Conservation (phyloP, 2,113 vertebrate genomes). For the Trogon melanurus region DNA sequence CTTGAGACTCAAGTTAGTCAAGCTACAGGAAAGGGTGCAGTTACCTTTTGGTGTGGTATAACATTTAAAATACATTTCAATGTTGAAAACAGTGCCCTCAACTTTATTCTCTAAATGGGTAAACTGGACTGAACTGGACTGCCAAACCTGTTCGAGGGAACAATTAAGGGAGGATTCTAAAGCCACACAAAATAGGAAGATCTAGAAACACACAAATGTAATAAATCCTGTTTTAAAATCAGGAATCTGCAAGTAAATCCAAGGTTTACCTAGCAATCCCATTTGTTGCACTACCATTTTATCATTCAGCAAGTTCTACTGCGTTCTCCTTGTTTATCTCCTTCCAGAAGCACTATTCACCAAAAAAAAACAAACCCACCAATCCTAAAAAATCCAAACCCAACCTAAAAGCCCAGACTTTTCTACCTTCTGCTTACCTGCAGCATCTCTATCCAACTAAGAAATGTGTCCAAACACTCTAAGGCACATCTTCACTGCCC, state of each 20-base stretch:
- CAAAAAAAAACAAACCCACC: not conserved
- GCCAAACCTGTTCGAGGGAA: slow-evolving; percentile 5
- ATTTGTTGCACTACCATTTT: not conserved
- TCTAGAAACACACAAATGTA: not conserved
- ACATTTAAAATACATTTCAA: not conserved
- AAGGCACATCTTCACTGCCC: not conserved
- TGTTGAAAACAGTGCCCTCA: not conserved
- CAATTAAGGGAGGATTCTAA: not conserved
- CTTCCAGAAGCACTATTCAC: not conserved
- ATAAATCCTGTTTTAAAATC: not conserved
- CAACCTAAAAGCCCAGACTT: not conserved
- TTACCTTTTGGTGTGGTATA: not conserved
- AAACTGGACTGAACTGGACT: not conserved
- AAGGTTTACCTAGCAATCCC: not conserved
- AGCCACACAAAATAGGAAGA: not conserved
- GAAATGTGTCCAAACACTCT: not conserved
- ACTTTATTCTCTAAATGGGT: not conserved
- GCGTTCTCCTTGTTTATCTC: not conserved
- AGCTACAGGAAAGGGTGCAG: not conserved
- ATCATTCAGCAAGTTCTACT: not conserved
- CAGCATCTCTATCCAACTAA: not conserved
- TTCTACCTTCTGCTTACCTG: not conserved
- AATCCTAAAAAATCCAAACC: not conserved
- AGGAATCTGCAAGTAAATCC: not conserved
- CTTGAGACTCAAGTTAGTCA: not conserved